Conservation (phyloP, 2,113 vertebrate genomes). For the Glaucidium brasilianum region DNA sequence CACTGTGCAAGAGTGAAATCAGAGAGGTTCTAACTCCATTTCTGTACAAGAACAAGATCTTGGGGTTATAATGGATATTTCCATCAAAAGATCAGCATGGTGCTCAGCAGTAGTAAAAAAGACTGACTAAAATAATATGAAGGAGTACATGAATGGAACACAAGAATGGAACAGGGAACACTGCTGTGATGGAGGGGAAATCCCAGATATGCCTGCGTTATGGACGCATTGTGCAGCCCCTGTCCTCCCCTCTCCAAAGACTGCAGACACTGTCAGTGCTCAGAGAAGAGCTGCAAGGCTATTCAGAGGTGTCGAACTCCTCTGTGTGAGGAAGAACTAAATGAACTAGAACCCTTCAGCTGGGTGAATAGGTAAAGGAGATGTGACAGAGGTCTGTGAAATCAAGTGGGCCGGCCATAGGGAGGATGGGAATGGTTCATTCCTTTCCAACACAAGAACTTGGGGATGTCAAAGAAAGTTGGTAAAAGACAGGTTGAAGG, state of each 20-base stretch:
- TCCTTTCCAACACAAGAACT: not conserved
- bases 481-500: not conserved
- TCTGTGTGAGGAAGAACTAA: not conserved
- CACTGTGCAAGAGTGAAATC: not conserved
- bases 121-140: not conserved
- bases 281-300: not conserved
- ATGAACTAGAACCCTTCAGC: not conserved
- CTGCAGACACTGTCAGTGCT: not conserved
- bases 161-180: not conserved
- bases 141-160: too few species aligned
- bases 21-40: not conserved
- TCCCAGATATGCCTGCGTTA: not conserved
- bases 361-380: not conserved
- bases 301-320: not conserved
- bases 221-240: not conserved
- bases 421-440: not conserved
- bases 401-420: not conserved
- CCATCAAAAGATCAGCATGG: not conserved
- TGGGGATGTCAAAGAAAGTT: not conserved
- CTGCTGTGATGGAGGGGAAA: not conserved
- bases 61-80: not conserved
- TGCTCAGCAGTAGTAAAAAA: rapidly evolving
- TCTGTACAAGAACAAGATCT: not conserved
- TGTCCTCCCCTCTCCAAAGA: rapidly evolving
- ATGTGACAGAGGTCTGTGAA: not conserved